Evolutionary conservation across 2,797 vertebrate species (phyloP), one percentile per base, ranked within the genome.

Genomic region (Catamblyrhynchus diadema): DNA sequence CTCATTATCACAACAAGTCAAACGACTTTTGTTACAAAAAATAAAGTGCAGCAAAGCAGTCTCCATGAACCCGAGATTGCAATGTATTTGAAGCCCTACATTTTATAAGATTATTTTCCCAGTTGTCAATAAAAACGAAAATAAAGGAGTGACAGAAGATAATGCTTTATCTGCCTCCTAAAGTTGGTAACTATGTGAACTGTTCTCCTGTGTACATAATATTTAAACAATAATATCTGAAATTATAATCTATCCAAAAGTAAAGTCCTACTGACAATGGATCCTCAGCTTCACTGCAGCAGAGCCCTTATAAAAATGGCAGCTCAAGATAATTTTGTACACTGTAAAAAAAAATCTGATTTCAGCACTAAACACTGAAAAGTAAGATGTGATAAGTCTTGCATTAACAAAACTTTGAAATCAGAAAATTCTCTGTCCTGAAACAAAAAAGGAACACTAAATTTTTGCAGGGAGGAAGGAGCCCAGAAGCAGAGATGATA

Each of bases 1-100:
- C 89, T 92, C 78, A 92, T 94, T 96, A 95, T 86, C 95, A 88
- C 67, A 95, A 71, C 50, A 93, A 95, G 57, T 71, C 83, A 89
- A 78, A 77, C 57, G 30, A 41, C 30, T 86, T 82, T 45, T 72
- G 42, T 59, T 65, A 71, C 45, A 54, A 71, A 92, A 95, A 75
- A 47, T n/a, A 72, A 88, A 95, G 28, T 47, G 59, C 66, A 86
- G 71, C 19, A 23, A 94, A 93, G 77, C 44, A 78, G 35, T 23
- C 47, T 61, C 47, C n/a, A 62, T 37, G 32, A 82, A 92, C 85
- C 14, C 10, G 30, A 87, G 79, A 12, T 48, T 75, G 92, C 23
- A 47, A 81, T 82, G 88, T 81, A 81, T 65, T 83, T 87, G 73
- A 92, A 91, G 83, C 41, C 8, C 23, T 2, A 1, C 6, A 15